Evolutionary conservation across 2,113 vertebrate species (phyloP).

Genomic region (Varanus salvator): DNA sequence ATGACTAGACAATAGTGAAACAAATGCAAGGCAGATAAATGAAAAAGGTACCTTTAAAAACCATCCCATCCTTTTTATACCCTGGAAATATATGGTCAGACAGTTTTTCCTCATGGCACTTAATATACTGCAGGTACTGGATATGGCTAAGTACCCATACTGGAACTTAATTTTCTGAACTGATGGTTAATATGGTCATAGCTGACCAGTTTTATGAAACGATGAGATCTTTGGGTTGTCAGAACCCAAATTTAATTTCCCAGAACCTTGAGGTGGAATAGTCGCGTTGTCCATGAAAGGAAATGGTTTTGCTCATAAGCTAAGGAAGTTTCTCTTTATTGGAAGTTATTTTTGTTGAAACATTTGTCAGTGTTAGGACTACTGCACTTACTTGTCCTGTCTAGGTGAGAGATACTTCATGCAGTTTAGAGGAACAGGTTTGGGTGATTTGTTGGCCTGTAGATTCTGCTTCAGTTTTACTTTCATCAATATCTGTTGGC

Average conservation of each 20-base stretch:
- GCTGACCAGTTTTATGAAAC: conserved; percentile 52
- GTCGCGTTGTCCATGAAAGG: conserved; percentile 18
- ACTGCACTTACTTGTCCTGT: conserved; percentile 3
- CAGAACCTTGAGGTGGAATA: conserved; percentile 41
- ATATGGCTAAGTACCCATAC: conserved; percentile 8
- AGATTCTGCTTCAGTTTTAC: not conserved
- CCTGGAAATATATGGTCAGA: not conserved
- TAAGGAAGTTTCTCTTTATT: conserved; percentile 37
- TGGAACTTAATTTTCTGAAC: conserved; percentile 4
- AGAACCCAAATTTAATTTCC: conserved; percentile 60
- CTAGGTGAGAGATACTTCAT: not conserved
- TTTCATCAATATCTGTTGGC: not conserved
- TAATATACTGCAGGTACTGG: conserved; percentile 31
- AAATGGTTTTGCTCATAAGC: conserved; percentile 7
- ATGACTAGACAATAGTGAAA: not conserved
- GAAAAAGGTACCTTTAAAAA: not conserved
- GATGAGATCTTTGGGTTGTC: conserved; percentile 47
- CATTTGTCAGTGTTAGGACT: not conserved
- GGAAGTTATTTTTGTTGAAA: conserved; percentile 13
- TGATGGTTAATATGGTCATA: conserved; percentile 45
- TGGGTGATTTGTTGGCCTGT: not conserved
- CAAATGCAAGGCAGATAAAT: not conserved
- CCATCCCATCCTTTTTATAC: not conserved
- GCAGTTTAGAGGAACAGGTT: not conserved
- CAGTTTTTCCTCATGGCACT: not conserved